A percentile compares a stretch with the other conserved stretches of the same genome.
These are phyloP conservation scores for Phalera bucephala DNA, from an alignment of 2,888 invertebrate genomes.

Conservation along the genomic window DNA sequence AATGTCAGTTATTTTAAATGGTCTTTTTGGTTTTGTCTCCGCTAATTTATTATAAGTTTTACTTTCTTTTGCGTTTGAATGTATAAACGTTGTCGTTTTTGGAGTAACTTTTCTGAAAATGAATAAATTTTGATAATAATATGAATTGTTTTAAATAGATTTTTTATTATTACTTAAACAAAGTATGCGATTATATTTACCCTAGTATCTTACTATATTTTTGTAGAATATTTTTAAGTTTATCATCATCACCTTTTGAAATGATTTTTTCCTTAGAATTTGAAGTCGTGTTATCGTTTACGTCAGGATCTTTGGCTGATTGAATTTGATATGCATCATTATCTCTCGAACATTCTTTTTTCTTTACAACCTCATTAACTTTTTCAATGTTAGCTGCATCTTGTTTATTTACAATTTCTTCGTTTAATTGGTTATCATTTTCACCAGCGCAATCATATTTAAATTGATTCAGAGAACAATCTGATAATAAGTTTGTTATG, in stretches of 20 bases:
- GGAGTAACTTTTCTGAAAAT: slow-evolving; percentile 30
- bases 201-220: slow-evolving; percentile 53
- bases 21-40: slow-evolving; percentile 40
- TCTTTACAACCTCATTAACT: not conserved
- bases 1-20: slow-evolving; percentile 62
- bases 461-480: too few species aligned
- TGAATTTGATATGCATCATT: not conserved
- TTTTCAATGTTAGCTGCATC: slow-evolving; percentile 2
- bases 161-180: too few species aligned
- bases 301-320: not conserved
- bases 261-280: not conserved
- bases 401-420: not conserved
- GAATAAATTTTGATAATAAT: not conserved
- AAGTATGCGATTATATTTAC: slow-evolving; percentile 36
- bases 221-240: slow-evolving; percentile 46
- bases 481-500: too few species aligned
- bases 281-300: not conserved
- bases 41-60: slow-evolving; percentile 2
- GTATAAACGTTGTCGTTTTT: slow-evolving; percentile 7
- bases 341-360: not conserved
- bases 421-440: too few species aligned
- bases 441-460: too few species aligned
- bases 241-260: slow-evolving; percentile 11
- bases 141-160: too few species aligned
- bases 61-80: slow-evolving; percentile 5